A percentile compares a stretch with the other conserved stretches of the same genome.
Evolutionary conservation across 2,888 invertebrate species (phyloP).

Genomic region (Habroteleia sp.): DNA sequence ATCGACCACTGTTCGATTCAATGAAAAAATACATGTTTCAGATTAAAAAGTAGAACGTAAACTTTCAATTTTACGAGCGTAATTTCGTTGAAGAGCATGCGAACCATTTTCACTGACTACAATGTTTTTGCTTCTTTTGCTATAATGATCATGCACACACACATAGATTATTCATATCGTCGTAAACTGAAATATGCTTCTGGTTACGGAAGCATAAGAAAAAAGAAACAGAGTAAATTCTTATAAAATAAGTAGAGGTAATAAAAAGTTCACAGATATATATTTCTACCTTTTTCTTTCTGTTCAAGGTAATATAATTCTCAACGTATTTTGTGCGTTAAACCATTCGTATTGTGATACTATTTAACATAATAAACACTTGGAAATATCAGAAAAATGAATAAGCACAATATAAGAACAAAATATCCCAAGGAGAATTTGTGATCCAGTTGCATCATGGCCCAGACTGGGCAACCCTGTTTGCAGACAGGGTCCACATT

Average conservation of each 20-base stretch:
- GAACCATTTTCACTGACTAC: slow-evolving; percentile 29
- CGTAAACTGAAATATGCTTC: slow-evolving; percentile 40
- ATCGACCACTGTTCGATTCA: too few relatives aligned
- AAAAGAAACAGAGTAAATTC: slow-evolving; percentile 28
- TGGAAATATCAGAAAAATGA: background rate
- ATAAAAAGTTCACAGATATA: slow-evolving; percentile 21
- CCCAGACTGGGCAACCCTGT: too few relatives aligned
- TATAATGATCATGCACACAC: slow-evolving; percentile 36
- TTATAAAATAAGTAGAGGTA: slow-evolving; percentile 42
- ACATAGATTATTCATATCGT: slow-evolving; percentile 47
- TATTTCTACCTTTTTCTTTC: slow-evolving; percentile 7
- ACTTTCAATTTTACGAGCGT: slow-evolving; percentile 56
- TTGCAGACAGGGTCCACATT: too few relatives aligned
- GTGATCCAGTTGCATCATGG: too few relatives aligned
- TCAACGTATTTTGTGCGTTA: background rate
- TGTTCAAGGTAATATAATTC: slow-evolving; percentile 16
- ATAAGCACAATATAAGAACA: background rate
- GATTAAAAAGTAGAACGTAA: too few relatives aligned
- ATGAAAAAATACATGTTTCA: too few relatives aligned
- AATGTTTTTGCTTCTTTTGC: slow-evolving; percentile 35
- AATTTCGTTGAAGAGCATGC: too few relatives aligned
- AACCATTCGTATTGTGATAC: slow-evolving; percentile 2
- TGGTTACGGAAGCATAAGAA: slow-evolving; percentile 3
- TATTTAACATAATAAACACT: slow-evolving; percentile 1
- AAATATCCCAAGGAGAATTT: too few relatives aligned